Evolutionary conservation across 30 jellyfish, hydroid and myxozoan species (phyloP).

Genomic region (Hydra vulgaris): DNA sequence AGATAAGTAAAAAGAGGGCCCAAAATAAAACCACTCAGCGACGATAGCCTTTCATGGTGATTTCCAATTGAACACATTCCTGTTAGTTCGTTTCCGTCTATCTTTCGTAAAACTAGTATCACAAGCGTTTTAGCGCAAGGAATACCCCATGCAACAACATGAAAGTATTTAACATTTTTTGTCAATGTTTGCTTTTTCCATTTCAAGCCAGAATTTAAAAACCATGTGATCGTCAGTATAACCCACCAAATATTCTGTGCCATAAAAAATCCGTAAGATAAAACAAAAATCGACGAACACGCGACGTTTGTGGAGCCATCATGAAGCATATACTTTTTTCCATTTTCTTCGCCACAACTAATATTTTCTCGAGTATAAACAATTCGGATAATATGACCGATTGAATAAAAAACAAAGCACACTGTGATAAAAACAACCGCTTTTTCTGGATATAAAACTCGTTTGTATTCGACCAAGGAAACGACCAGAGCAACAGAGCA

Average conservation of each 20-base stretch:
- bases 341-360: slow-evolving; percentile 64
- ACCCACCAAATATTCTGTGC: slow-evolving; percentile 99
- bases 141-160: slow-evolving; percentile 93
- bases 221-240: slow-evolving; percentile 79
- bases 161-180: slow-evolving; percentile 60
- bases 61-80: slow-evolving; percentile 95
- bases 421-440: slow-evolving; percentile 67
- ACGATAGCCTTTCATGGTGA: slow-evolving; percentile 79
- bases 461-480: slow-evolving; percentile 44
- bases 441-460: slow-evolving; percentile 68
- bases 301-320: slow-evolving; percentile 95
- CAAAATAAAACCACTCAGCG: slow-evolving; percentile 76
- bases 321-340: slow-evolving; percentile 54
- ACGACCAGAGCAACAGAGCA: slow-evolving; percentile 52
- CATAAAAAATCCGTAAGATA: slow-evolving; percentile 80
- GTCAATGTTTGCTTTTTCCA: slow-evolving; percentile 74
- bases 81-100: slow-evolving; percentile 90
- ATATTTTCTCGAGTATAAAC: slow-evolving; percentile 64
- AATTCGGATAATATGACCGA: slow-evolving; percentile 60
- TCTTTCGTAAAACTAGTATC: slow-evolving; percentile 62
- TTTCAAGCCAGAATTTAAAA: slow-evolving; percentile 74
- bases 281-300: slow-evolving; percentile 84
- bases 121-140: slow-evolving; percentile 85
- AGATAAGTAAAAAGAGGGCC: slow-evolving; percentile 90
- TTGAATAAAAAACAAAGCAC: slow-evolving; percentile 55